These are phyloP conservation scores for Leptarthrus brevirostris DNA, from an alignment of 2,888 invertebrate species.

Conservation along the genomic window DNA sequence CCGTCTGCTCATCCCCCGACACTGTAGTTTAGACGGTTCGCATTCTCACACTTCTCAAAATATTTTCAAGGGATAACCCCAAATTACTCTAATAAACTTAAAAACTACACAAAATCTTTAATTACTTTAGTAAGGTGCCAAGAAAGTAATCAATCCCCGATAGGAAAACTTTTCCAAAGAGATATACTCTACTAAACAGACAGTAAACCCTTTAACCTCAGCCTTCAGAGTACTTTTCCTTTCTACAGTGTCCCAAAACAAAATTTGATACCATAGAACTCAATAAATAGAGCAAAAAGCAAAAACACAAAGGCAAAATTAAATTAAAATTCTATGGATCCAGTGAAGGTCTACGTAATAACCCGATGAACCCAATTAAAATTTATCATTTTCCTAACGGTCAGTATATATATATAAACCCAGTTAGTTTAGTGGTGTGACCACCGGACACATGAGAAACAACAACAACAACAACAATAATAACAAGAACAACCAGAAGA, in stretches of 20 bases:
- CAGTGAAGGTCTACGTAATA: not conserved
- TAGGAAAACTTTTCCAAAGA: no score
- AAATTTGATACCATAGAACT: not conserved
- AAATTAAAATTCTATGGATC: constrained; percentile 2
- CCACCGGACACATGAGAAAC: not conserved
- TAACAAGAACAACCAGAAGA: not conserved
- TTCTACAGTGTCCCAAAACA: not conserved
- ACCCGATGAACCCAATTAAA: constrained; percentile 13
- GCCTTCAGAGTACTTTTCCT: not conserved
- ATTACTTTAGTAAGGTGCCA: no score
- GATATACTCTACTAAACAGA: no score
- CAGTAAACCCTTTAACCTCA: not conserved
- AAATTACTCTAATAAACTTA: no score
- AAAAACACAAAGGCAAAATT: constrained; percentile 4
- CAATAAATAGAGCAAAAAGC: not conserved
- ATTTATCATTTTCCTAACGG: constrained; percentile 35
- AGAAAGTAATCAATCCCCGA: no score
- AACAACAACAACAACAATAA: not conserved
- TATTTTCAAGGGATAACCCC: no score
- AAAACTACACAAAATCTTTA: no score
- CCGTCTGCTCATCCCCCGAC: no score
- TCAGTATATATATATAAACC: not conserved
- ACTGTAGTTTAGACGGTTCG: no score
- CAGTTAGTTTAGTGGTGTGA: not conserved
- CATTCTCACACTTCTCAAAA: no score